phyloP scores from a whole-genome alignment of 2,797 vertebrate species.

The Myoxocephalus aenaeus region DNA sequence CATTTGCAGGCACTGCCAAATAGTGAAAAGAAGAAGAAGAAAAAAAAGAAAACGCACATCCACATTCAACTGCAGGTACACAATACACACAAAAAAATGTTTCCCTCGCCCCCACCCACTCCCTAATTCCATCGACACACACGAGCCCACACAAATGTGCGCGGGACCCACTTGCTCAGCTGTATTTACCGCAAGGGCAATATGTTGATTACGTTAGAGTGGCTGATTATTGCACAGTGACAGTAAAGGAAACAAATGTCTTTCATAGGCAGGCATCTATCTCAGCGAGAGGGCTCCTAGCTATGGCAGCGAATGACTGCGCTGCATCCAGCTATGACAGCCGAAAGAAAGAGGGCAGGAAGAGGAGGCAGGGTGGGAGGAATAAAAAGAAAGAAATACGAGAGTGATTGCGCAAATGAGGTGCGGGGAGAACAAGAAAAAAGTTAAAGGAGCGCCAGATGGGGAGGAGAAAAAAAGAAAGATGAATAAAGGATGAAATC shows the following conservation, averaged over 20 bases:
- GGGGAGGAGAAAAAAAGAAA: slow-evolving; percentile 52
- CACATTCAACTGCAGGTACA: slow-evolving; percentile 51
- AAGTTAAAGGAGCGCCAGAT: slow-evolving; percentile 72
- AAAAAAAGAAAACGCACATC: slow-evolving; percentile 14
- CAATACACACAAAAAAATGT: slow-evolving; percentile 13
- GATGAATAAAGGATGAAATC: slow-evolving; percentile 66
- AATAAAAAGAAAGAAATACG: slow-evolving; percentile 41
- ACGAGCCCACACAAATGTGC: slow-evolving; percentile 57
- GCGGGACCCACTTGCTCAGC: slow-evolving; percentile 80
- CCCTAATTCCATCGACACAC: slow-evolving; percentile 13
- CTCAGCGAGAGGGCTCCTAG: slow-evolving; percentile 76
- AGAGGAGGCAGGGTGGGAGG: slow-evolving; percentile 49
- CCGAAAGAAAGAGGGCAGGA: slow-evolving; percentile 68
- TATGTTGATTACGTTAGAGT: slow-evolving; percentile 85
- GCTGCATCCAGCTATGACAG: slow-evolving; percentile 67
- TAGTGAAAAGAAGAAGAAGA: background rate
- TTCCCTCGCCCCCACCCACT: background rate
- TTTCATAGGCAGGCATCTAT: slow-evolving; percentile 83
- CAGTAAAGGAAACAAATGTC: slow-evolving; percentile 84
- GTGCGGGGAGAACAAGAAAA: slow-evolving; percentile 50
- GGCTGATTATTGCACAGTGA: slow-evolving; percentile 85
- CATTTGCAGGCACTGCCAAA: slow-evolving; percentile 48
- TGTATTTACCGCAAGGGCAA: slow-evolving; percentile 85
- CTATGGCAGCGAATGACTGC: slow-evolving; percentile 73
- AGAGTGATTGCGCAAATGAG: slow-evolving; percentile 67